Evolutionary conservation across 2,113 vertebrate genomes (phyloP).

Genomic region (Odontesthes bonariensis): DNA sequence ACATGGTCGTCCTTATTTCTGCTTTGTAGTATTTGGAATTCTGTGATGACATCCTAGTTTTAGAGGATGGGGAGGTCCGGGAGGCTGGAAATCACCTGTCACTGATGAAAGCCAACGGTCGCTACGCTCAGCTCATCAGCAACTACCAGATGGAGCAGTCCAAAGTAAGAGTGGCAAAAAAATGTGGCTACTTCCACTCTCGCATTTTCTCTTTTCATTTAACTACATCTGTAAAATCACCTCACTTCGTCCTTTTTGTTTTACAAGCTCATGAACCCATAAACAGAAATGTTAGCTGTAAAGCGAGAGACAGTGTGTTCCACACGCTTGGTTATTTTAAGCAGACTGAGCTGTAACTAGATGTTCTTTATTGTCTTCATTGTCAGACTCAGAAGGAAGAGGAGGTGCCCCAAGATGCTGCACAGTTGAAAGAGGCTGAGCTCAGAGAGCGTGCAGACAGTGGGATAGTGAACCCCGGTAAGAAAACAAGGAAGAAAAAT

Average conservation of each 20-base stretch:
- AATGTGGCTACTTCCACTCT: not conserved
- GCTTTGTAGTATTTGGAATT: constrained; percentile 85
- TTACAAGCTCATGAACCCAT: constrained; percentile 1
- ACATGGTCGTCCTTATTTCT: not conserved
- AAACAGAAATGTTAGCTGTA: not conserved
- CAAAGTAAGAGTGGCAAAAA: constrained; percentile 67
- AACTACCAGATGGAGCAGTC: constrained; percentile 80
- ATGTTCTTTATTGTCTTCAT: not conserved
- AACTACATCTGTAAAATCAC: not conserved
- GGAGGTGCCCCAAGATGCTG: constrained; percentile 12
- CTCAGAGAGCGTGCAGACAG: constrained; percentile 17
- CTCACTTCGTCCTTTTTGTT: not conserved
- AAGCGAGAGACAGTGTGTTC: not conserved
- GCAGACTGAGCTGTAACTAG: not conserved
- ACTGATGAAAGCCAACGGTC: constrained; percentile 77
- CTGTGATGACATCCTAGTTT: constrained; percentile 86
- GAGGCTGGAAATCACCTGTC: constrained; percentile 83
- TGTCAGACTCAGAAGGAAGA: constrained; percentile 50
- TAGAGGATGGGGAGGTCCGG: constrained; percentile 84
- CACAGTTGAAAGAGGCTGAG: constrained; percentile 6
- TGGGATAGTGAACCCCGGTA: constrained; percentile 78
- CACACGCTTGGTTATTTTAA: not conserved
- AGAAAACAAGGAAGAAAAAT: not conserved
- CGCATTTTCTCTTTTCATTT: not conserved
- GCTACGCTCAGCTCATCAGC: constrained; percentile 84